phyloP scores from a whole-genome alignment of 2,888 invertebrate genomes.

The Phania funesta region DNA sequence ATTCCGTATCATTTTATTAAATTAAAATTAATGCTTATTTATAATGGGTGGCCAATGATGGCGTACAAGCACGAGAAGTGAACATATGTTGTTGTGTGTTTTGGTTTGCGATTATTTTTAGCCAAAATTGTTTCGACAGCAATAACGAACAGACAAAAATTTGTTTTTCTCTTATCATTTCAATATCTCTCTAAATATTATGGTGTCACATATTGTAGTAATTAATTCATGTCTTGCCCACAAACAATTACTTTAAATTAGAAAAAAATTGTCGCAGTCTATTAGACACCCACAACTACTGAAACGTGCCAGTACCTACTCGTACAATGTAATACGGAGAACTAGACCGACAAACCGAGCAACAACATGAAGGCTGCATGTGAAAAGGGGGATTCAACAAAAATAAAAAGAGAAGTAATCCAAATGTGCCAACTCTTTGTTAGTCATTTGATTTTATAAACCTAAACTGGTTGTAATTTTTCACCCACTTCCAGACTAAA shows the following conservation, averaged over 20 bases:
- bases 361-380: not conserved
- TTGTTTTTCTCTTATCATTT: slow-evolving; percentile 59
- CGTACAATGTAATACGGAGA: not conserved
- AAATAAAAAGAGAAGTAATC: not conserved
- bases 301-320: not conserved
- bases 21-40: slow-evolving; percentile 45
- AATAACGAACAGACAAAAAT: slow-evolving; percentile 9
- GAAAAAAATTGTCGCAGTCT: slow-evolving; percentile 64
- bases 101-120: not conserved
- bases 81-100: slow-evolving; percentile 6
- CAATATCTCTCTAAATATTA: slow-evolving; percentile 62
- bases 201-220: slow-evolving; percentile 67
- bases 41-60: slow-evolving; percentile 22
- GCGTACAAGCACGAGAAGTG: not conserved
- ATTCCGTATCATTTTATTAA: not conserved
- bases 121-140: slow-evolving; percentile 21
- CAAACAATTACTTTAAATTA: slow-evolving; percentile 67
- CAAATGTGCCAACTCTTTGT: slow-evolving; percentile 55
- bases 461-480: slow-evolving; percentile 48
- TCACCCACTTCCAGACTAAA: slow-evolving; percentile 49
- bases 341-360: not conserved
- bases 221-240: slow-evolving; percentile 68
- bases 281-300: slow-evolving; percentile 63
- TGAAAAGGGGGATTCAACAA: not conserved
- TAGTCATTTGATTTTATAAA: slow-evolving; percentile 57